Base-by-base conservation (phyloP, 2,888 invertebrate genomes). In the Lordiphosa andalusiaca region DNA sequence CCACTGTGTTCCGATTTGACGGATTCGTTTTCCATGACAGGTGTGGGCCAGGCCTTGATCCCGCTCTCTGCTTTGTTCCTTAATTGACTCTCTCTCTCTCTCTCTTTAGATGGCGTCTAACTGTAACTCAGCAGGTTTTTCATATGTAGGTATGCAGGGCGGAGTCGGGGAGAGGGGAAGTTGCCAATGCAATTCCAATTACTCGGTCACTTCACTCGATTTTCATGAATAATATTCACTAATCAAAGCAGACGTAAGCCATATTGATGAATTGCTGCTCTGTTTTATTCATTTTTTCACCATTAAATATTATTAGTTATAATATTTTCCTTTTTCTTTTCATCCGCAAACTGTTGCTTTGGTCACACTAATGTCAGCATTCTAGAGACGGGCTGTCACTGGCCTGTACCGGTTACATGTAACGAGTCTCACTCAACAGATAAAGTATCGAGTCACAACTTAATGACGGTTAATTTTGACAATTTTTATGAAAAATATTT, bases 1-100 rank as follows among this genome's bases (percentile, higher is more conserved):
- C 95, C 94, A 90, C 96, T 97, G 87, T 96, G 93, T 91, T 97
- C 97, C 54, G 97, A 97, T 88, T 96, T 94, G 85, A 97, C 94
- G 83, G 97, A 97, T 91, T 97, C 97, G 85, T 96, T 96, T 92
- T 97, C 97, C 96, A 96, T 96, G 89, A 91, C 80, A 55, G 25
- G 2, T 25, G 23, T 25, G 23, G 23, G 23, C 23, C 23, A 6
- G 23, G 6, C 6, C 23, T 6, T 6, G 23, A 6, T 25, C 25
- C 25, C 66, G 61, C 53, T 52, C 30, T 40, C 36, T 40, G 42
- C 58, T 50, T 68, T 53, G 51, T 68, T 59, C 55, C 49, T 64
- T 65, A 71, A 76, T 67, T 73, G 64, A 39, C 40, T 39, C 35
- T 65, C 67, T 42, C 40, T 39, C 35, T 65, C 67, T 69, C 66